Evolutionary conservation across 2,113 vertebrate species (phyloP).

Genomic region (Electrona antarctica): DNA sequence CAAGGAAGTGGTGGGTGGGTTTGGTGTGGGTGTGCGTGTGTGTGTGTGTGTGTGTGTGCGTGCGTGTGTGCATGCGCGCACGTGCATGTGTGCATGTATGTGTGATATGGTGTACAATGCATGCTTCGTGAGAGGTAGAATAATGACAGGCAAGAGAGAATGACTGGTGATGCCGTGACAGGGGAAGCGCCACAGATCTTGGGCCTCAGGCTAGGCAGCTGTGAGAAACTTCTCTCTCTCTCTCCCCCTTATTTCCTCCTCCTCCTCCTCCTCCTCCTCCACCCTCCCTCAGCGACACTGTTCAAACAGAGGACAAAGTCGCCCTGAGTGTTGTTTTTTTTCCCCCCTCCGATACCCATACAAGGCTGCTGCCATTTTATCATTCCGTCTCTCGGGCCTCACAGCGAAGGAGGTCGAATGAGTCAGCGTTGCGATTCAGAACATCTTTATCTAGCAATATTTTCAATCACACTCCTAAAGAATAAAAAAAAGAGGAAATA

Average conservation of each 20-base stretch:
- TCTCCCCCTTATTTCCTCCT: neutral
- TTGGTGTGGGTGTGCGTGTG: neutral
- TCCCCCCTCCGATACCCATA: neutral
- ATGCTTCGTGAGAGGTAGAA: slow-evolving; percentile 61
- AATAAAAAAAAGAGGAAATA: slow-evolving; percentile 35
- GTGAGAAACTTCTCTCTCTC: slow-evolving; percentile 51
- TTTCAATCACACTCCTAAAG: slow-evolving; percentile 66
- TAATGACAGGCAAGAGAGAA: slow-evolving; percentile 62
- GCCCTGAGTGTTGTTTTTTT: slow-evolving; percentile 50
- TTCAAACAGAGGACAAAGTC: slow-evolving; percentile 73
- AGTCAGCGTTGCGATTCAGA: no score
- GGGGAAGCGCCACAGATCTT: slow-evolving; percentile 57
- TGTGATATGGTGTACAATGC: slow-evolving; percentile 19
- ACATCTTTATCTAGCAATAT: slow-evolving; percentile 20
- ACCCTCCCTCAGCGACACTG: slow-evolving; percentile 31
- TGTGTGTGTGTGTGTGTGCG: slow-evolving; percentile 2
- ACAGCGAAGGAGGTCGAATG: slow-evolving; percentile 2
- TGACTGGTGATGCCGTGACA: slow-evolving; percentile 54
- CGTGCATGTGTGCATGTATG: slow-evolving; percentile 27
- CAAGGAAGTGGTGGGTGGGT: slow-evolving; percentile 19
- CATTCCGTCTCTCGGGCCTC: slow-evolving; percentile 55
- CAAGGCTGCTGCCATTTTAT: slow-evolving; percentile 46
- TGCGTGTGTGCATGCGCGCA: slow-evolving; percentile 7
- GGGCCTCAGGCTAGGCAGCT: slow-evolving; percentile 68
- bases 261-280: neutral